These are phyloP conservation scores for Drosophila albomicans DNA, from an alignment of 1,140 invertebrate genomes.

Conservation along the genomic window DNA sequence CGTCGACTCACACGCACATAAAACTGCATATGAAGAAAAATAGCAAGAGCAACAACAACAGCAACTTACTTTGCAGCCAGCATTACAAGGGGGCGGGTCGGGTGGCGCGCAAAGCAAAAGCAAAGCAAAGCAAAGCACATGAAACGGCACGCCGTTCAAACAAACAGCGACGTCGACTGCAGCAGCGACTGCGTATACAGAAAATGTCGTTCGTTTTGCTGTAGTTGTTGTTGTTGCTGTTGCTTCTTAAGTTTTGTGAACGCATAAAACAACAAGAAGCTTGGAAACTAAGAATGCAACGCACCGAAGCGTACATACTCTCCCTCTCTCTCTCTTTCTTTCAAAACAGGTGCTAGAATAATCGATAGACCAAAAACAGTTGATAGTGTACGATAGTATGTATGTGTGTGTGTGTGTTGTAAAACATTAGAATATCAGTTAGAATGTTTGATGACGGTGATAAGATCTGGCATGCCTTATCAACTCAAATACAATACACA, in stretches of 20 bases:
- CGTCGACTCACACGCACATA: slow-evolving; percentile 73
- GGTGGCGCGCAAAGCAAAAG: neutral
- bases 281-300: neutral
- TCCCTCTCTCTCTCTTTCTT: neutral
- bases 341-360: neutral
- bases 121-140: slow-evolving; percentile 6
- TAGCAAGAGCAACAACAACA: slow-evolving; percentile 59
- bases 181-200: slow-evolving; percentile 54
- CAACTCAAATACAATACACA: slow-evolving; percentile 29
- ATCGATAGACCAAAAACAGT: neutral
- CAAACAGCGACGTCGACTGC: slow-evolving; percentile 31
- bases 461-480: slow-evolving; percentile 41
- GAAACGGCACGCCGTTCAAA: slow-evolving; percentile 43
- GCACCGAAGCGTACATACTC: slow-evolving; percentile 21
- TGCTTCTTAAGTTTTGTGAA: slow-evolving; percentile 71
- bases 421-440: slow-evolving; percentile 3
- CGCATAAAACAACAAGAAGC: slow-evolving; percentile 67
- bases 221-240: slow-evolving; percentile 21
- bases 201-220: slow-evolving; percentile 67
- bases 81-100: neutral
- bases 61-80: slow-evolving; percentile 34
- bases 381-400: neutral
- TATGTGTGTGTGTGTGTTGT: neutral
- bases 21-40: slow-evolving; percentile 78
- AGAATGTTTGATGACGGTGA: slow-evolving; percentile 27